Evolutionary conservation across 2,797 vertebrate species (phyloP), one percentile per base, ranked within the genome.

Genomic region (Geotrypetes seraphini): DNA sequence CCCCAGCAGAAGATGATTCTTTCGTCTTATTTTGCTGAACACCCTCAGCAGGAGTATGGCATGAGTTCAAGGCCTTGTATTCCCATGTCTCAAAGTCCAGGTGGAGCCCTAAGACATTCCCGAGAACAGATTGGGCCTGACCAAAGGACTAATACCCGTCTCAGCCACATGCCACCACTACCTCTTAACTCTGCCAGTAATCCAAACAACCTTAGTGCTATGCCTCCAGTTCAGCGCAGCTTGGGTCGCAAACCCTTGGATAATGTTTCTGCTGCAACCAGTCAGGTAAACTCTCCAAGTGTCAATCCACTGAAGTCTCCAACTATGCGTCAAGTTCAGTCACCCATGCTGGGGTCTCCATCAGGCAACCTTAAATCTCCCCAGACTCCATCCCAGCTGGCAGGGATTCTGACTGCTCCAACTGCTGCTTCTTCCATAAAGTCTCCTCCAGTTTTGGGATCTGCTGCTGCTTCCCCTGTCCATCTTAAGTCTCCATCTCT

Each of bases 401-500:
- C 94, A 56, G 93, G 92, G 60, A 96, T 97, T 87, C 87, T 97
- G 28, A 88, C 88, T 1, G 92, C 92, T 47, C 87, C 92, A 28
- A 76, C 88, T 1, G 88, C 86, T 36, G 89, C 83, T 61, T 88
- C 91, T 50, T 97, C 96, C 83, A 98, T 97, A 69, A 97, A 96
- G 56, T 96, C 96, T 24, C 92, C 92, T 19, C 91, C 95, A 8
- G 89, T 97, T 75, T 80, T 98, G 92, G 94, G 95, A 53, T 99
- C 96, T 58, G 96, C 94, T 69, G 96, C 93, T 62, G 93, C 96
- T 60, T 99, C 96, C 50, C 96, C 96, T 46, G 96, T 99, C 73
- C 96, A 99, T 78, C 93, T 99, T 87, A 95, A 97, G 77, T 99
- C 96, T 57, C 96, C 96, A 1, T 97, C 96, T 46, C 91, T 99